A percentile compares a stretch with the other conserved stretches of the same genome.
These are phyloP conservation scores for Erebia palarica DNA, from an alignment of 2,888 invertebrate species.

Conservation along the genomic window DNA sequence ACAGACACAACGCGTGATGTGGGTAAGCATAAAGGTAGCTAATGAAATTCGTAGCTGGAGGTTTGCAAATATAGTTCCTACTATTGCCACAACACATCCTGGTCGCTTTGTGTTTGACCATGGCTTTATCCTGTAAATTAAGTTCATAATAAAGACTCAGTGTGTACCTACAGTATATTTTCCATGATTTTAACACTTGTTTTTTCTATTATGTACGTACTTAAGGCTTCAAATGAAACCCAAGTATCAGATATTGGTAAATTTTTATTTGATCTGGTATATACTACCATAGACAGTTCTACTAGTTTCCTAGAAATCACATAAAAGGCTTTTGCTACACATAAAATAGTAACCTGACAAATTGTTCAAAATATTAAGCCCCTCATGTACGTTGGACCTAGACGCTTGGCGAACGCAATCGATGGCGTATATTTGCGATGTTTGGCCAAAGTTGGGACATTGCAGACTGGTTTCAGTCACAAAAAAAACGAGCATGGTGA, in stretches of 20 bases:
- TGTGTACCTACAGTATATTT: too few relatives aligned
- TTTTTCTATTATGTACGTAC: background rate
- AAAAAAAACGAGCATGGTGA: background rate
- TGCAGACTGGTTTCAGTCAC: too few relatives aligned
- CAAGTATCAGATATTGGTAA: slow-evolving; percentile 16
- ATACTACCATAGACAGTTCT: slow-evolving; percentile 26
- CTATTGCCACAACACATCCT: too few relatives aligned
- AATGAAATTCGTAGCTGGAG: too few relatives aligned
- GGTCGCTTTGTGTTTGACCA: too few relatives aligned
- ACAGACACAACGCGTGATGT: too few relatives aligned
- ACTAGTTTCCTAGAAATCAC: slow-evolving; percentile 39
- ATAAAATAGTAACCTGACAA: slow-evolving; percentile 14
- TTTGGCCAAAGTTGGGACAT: background rate
- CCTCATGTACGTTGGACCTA: background rate
- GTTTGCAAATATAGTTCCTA: too few relatives aligned
- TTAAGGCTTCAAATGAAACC: slow-evolving; percentile 22
- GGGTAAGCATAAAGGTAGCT: too few relatives aligned
- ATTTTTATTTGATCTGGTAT: slow-evolving; percentile 30
- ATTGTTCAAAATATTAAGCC: slow-evolving; percentile 4
- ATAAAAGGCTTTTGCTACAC: slow-evolving; percentile 31
- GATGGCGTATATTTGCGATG: background rate
- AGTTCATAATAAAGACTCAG: too few relatives aligned
- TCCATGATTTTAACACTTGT: background rate
- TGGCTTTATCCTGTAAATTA: too few relatives aligned
- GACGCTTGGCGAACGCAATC: background rate